Evolutionary conservation across 1,140 invertebrate genomes (phyloP), one percentile per base, ranked within the genome.

Genomic region (Achatina immaculata): DNA sequence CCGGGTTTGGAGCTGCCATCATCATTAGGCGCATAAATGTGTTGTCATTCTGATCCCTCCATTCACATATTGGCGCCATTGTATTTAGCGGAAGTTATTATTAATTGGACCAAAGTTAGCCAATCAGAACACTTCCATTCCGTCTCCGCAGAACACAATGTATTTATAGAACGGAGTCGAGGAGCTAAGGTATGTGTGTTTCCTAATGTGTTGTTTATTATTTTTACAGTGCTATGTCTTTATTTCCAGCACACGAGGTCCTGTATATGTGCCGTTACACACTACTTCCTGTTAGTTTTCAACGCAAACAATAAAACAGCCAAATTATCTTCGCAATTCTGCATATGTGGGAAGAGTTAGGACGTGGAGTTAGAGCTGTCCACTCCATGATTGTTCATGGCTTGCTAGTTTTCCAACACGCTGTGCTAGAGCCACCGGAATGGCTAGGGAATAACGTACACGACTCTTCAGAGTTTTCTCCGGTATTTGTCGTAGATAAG

Each of bases 111-210:
- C 28, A 78, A 66, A 66, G 36, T 51, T 65, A 38, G 43, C 75
- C 45, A 78, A 78, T 78, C 43, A 78, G 51, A 78, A 6, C 11
- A 1, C 4, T 24, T 21, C 21, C 7, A 38, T 42, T 66, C 21
- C 11, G 55, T 58, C 11, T 38, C 11, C 66, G 66, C 66, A 58
- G 38, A 40, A 51, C 31, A 43, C 75, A n/a, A 36, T 78, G 66
- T 65, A 58, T 78, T 78, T 78, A 69, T 69, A 78, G 75, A 43
- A 65, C 11, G 24, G n/a, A 31, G 36, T 58, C 6, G 55, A 28
- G 62, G 45, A 58, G 75, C 75, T 42, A 58, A 78, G 75, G 75
- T 66, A 78, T 78, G 75, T 78, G 75, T 78, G 55, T 58, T 7
- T 31, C 21, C 48, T 75, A 45, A 38, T 55, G 73, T 55, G 55